These are phyloP conservation scores for Halcyon smyrnensis DNA, from an alignment of 2,797 vertebrate genomes.

Conservation along the genomic window DNA sequence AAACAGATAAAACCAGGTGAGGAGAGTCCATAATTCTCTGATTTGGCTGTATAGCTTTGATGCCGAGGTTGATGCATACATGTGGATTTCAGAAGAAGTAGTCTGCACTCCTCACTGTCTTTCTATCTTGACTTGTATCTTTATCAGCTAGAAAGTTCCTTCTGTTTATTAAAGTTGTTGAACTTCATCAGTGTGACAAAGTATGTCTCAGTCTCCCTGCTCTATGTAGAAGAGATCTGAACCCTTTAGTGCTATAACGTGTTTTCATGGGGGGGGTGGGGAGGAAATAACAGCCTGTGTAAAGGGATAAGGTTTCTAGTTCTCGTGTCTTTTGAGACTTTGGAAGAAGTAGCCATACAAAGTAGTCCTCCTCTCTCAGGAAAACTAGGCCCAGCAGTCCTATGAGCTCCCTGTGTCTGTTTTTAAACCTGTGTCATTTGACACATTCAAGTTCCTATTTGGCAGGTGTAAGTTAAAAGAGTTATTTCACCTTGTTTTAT, in stretches of 20 bases:
- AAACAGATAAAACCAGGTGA: not conserved
- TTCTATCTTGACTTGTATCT: not conserved
- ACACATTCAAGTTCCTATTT: not conserved
- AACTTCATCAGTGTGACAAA: not conserved
- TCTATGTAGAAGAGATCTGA: not conserved
- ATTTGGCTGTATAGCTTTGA: not conserved
- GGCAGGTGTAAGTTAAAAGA: not conserved
- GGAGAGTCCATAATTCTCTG: not conserved
- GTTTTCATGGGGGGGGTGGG: not conserved
- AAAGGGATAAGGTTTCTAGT: not conserved
- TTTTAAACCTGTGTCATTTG: not conserved
- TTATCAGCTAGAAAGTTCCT: not conserved
- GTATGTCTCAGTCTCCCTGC: rapidly evolving
- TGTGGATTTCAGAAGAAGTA: not conserved
- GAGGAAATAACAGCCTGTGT: not conserved
- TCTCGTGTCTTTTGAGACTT: not conserved
- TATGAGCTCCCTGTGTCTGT: not conserved
- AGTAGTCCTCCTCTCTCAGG: not conserved
- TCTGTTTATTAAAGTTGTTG: not conserved
- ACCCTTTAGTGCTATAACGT: not conserved
- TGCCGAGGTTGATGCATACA: not conserved
- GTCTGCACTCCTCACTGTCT: not conserved
- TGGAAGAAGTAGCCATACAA: not conserved
- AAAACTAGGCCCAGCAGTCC: not conserved
- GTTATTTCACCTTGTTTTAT: not conserved